Conservation (phyloP, 30 jellyfish, hydroid and myxozoan species). For the Cassiopea andromeda region DNA sequence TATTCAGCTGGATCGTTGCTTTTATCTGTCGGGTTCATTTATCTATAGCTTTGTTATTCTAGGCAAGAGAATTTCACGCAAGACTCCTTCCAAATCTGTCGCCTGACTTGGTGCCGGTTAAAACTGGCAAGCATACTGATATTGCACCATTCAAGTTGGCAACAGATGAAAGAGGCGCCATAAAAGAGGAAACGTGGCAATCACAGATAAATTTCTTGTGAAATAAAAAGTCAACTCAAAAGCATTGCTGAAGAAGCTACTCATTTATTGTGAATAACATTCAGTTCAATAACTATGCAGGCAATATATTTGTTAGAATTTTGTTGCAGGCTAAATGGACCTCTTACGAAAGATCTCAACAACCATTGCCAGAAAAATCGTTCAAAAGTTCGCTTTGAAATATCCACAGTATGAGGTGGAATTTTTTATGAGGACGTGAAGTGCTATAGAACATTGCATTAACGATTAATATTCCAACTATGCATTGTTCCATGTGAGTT, state of each 20-base stretch:
- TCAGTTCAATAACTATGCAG: not conserved
- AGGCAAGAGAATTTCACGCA: conserved; percentile 95
- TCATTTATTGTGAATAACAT: not conserved
- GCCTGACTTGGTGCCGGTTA: conserved; percentile 80
- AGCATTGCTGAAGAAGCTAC: not conserved
- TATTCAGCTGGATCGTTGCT: not conserved
- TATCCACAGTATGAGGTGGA: too few relatives aligned
- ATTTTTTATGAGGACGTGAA: too few relatives aligned
- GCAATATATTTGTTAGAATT: too few relatives aligned
- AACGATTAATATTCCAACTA: too few relatives aligned
- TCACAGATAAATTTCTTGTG: conserved; percentile 56
- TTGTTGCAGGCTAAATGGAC: too few relatives aligned
- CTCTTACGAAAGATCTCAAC: too few relatives aligned
- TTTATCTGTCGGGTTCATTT: not conserved
- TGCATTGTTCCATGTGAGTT: too few relatives aligned
- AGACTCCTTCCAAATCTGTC: conserved; percentile 90
- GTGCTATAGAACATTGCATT: too few relatives aligned
- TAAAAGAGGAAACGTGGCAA: conserved; percentile 68
- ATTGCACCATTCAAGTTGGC: conserved; percentile 83
- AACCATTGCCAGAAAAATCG: too few relatives aligned
- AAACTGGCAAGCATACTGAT: conserved; percentile 65
- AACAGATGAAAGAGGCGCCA: conserved; percentile 72
- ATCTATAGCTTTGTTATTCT: not conserved
- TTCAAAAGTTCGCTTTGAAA: too few relatives aligned
- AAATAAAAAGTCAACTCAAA: not conserved